Evolutionary conservation across 2,888 invertebrate genomes (phyloP), one percentile per base, ranked within the genome.

Genomic region (Heteromurus nitidus): DNA sequence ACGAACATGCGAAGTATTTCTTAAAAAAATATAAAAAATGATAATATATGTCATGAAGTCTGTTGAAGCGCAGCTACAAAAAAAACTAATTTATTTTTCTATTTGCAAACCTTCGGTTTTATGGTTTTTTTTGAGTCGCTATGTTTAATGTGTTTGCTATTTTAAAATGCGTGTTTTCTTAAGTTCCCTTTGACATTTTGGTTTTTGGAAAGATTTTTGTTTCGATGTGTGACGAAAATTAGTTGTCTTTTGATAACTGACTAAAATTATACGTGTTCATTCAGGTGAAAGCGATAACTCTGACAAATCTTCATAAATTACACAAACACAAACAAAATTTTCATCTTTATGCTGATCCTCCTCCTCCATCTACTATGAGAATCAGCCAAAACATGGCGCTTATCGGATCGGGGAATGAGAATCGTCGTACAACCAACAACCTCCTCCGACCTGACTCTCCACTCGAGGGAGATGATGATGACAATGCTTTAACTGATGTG

Each of bases 401-500:
- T 42, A 85, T 42, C 53, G 85, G 84, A 69, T 84, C 85, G 55
- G 55, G 83, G 20, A 82, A 69, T 67, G 72, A 73, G n/a, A 64
- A 47, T 58, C 74, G 69, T 64, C 75, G 70, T 44, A 20, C 70
- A 47, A 70, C n/a, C n/a, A n/a, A n/a, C n/a, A n/a, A n/a, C n/a
- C n/a, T n/a, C n/a, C 64, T 82, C 11, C 67, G 83, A 70, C 82
- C 82, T 7, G 77, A 82, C n/a, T 85, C 84, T 58, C 85, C 86
- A 11, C 55, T 62, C 18, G 89, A 89, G 73, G 83, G 83, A 18
- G 87, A 86, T 20, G 88, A 88, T 16, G 87, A 86, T 20, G 88
- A 88, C 30, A 91, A 91, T 72, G 88, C 88, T 28, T 88, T 90
- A 67, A 92, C 92, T 3, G 92, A 92, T 88, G 88, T 91, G 68